Percentiles rank a stretch among this genome's conserved stretches.
Conservation (phyloP, 2,113 vertebrate species). For the Podarcis cretensis region DNA sequence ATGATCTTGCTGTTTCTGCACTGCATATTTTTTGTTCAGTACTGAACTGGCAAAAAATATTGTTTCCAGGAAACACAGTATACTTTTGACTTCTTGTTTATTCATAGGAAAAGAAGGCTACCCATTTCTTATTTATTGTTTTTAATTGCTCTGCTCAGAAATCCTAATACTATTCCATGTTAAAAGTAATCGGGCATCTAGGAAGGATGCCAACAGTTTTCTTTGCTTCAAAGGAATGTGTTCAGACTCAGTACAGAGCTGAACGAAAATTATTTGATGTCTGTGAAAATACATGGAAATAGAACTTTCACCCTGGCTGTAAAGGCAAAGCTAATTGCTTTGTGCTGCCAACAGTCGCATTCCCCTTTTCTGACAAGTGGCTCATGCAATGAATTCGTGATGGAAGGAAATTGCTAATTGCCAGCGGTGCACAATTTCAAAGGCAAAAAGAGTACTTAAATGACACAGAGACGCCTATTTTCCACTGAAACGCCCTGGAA, state of each 20-base stretch:
- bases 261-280: conserved; percentile 8
- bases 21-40: background rate
- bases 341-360: conserved; percentile 9
- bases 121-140: background rate
- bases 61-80: background rate
- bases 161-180: background rate
- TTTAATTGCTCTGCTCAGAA: background rate
- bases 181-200: conserved; percentile 32
- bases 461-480: background rate
- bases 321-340: background rate
- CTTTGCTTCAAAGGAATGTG: conserved; percentile 18
- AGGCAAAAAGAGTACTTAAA: background rate
- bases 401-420: conserved; percentile 1
- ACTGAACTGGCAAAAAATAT: background rate
- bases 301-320: conserved; percentile 16
- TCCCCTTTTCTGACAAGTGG: background rate
- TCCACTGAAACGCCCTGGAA: background rate
- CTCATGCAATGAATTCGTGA: conserved; percentile 2
- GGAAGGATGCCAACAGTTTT: conserved; percentile 30
- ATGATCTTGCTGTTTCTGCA: background rate
- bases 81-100: background rate
- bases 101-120: background rate
- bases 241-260: conserved; percentile 7
- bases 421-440: background rate
- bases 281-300: conserved; percentile 38